Base-by-base conservation (phyloP, 2,888 invertebrate genomes). In the Reticulitermes lucifugus region DNA sequence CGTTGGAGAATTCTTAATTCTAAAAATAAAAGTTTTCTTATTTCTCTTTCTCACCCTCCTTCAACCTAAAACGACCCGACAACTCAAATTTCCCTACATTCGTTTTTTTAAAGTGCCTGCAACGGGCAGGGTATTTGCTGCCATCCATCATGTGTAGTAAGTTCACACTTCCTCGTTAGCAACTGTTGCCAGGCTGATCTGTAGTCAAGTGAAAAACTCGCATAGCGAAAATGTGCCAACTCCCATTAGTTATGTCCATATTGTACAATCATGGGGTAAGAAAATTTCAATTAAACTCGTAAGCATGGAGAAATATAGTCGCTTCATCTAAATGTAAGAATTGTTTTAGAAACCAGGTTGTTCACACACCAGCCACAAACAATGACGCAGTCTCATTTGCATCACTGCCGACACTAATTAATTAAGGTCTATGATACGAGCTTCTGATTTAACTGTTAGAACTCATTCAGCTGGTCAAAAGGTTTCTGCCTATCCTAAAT, bases 91-190 rank as follows among this genome's bases (percentile, higher is more conserved):
- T 59, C 79, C 79, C 43, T 22, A 25, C 51, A 79, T 79, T 79
- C 79, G 79, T 79, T 51, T 79, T 79, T 22, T 59, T 51, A 59
- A 55, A 55, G 79, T 79, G 55, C 22, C 46, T 77, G 43, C 35
- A 46, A 46, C 55, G 29, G 79, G 25, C 43, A 29, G 79, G 55
- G 55, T 79, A 79, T 79, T 79, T 79, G 46, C 60, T n/a, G n/a
- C 80, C 80, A 80, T 80, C 80, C 80, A 80, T 80, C 80, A 80
- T 60, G 18, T 80, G 73, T 59, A 55, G 80, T 60, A 60, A 80
- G 80, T 80, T 35, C 46, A 80, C 60, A 59, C 60, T 80, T 80
- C 35, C 80, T 60, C 51, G 43, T 55, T 35, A 80, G 60, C 79
- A 80, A 55, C 73, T 73, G 73, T 73, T 73, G 73, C 73, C 73